Evolutionary conservation across 1,140 invertebrate species (phyloP), one percentile per base, ranked within the genome.

Genomic region (Drosophila pandora): DNA sequence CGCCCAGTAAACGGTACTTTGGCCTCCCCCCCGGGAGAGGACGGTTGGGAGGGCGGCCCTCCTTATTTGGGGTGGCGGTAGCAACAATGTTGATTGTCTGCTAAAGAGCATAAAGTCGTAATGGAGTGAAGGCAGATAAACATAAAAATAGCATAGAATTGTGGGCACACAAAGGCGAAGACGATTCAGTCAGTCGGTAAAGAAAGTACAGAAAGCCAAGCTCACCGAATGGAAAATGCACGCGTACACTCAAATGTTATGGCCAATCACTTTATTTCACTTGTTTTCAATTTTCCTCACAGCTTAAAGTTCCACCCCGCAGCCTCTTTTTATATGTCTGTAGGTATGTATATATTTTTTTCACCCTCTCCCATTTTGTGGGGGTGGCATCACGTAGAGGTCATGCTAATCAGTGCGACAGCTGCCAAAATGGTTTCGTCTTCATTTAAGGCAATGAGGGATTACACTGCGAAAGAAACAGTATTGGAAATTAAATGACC

Each of bases 201-300:
- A 54, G 62, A 34, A 30, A 56, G 34, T 13, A 50, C 28, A 49
- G 34, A 68, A 75, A 68, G 55, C 58, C 69, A 49, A 50, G 22
- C 56, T 41, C 45, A 45, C 45, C 47, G 74, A 81, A 82, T 75
- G 71, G 74, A 73, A 83, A 88, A 64, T 76, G 82, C 82, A 89
- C 76, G 87, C 81, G 78, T 76, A 85, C 80, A 78, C 87, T 69
- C 79, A 74, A 90, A 87, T 82, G 76, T 82, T 72, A 74, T 75
- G 76, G 67, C 79, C 72, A 90, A 90, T 90, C 87, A 87, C 87
- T 90, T 90, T 90, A 90, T 87, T 87, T 90, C 82, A 90, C 79
- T 90, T 87, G 81, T 90, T 90, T 79, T 90, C 82, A 85, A 90
- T 90, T 88, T 79, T 63, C 53, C 28, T 6, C 39, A 69, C 43